Conservation (phyloP, 2,113 vertebrate genomes). For the Erythrocercus mccallii region DNA sequence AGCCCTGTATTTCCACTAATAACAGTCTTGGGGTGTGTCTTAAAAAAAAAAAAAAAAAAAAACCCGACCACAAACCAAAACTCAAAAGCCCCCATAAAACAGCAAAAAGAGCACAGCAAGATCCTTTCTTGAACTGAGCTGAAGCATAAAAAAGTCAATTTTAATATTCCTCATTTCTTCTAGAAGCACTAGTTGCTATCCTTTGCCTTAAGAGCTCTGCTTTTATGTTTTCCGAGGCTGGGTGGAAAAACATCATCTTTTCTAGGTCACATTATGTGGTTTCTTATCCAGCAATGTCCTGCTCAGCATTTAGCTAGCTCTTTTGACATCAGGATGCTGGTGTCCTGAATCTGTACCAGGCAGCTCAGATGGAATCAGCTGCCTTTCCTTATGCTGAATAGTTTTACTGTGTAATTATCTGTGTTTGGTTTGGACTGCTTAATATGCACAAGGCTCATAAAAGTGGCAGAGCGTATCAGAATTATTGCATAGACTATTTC, state of each 20-base stretch:
- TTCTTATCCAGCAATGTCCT: not conserved
- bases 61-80: not conserved
- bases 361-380: not conserved
- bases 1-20: not conserved
- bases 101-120: not conserved
- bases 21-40: not conserved
- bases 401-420: not conserved
- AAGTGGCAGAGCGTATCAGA: not conserved
- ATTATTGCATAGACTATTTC: not conserved
- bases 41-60: not conserved
- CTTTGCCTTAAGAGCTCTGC: not conserved
- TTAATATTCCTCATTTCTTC: not conserved
- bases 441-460: not conserved
- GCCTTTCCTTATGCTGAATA: not conserved
- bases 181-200: not conserved
- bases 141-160: not conserved
- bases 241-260: not conserved
- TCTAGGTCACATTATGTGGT: conserved; percentile 2
- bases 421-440: not conserved
- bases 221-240: conserved; percentile 2
- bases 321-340: not conserved
- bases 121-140: not conserved
- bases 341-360: not conserved
- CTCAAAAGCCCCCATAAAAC: not conserved
- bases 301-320: not conserved